These are phyloP conservation scores for Orchesella cincta DNA, from an alignment of 1,140 invertebrate species.

Conservation along the genomic window DNA sequence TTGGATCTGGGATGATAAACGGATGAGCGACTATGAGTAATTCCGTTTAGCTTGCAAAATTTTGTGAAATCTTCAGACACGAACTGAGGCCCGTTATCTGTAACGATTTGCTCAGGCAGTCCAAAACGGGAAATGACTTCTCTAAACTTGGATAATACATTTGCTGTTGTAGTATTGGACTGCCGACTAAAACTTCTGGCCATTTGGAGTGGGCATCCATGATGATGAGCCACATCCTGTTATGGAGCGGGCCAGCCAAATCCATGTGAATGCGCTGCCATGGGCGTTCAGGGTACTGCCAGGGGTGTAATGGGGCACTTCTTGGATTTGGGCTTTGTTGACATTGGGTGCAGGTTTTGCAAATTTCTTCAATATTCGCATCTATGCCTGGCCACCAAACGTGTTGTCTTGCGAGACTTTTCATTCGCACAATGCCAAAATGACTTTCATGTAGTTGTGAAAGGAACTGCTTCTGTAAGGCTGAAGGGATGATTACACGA, in stretches of 20 bases:
- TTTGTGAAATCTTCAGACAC: slow-evolving; percentile 54
- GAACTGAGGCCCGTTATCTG: slow-evolving; percentile 58
- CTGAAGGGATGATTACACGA: slow-evolving; percentile 55
- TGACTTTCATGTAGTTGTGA: slow-evolving; percentile 56
- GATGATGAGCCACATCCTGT: slow-evolving; percentile 55
- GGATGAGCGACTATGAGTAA: slow-evolving; percentile 54
- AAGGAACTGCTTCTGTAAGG: slow-evolving; percentile 49
- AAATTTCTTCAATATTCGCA: slow-evolving; percentile 52
- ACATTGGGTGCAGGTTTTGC: slow-evolving; percentile 50
- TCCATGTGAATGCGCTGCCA: slow-evolving; percentile 59
- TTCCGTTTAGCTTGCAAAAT: slow-evolving; percentile 56
- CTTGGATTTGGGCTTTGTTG: slow-evolving; percentile 45
- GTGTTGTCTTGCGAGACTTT: slow-evolving; percentile 54
- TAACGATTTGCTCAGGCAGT: slow-evolving; percentile 55
- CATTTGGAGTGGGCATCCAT: slow-evolving; percentile 59
- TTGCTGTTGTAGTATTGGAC: slow-evolving; percentile 26
- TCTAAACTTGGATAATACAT: slow-evolving; percentile 44
- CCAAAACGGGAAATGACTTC: slow-evolving; percentile 55
- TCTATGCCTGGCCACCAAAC: slow-evolving; percentile 51
- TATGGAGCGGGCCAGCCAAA: slow-evolving; percentile 56
- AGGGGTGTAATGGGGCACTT: slow-evolving; percentile 50
- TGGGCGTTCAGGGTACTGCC: slow-evolving; percentile 54
- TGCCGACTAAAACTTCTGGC: slow-evolving; percentile 53
- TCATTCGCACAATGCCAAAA: slow-evolving; percentile 58
- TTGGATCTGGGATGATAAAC: slow-evolving; percentile 57